phyloP scores from a whole-genome alignment of 2,797 vertebrate genomes.

The Tiaroga cobitis region DNA sequence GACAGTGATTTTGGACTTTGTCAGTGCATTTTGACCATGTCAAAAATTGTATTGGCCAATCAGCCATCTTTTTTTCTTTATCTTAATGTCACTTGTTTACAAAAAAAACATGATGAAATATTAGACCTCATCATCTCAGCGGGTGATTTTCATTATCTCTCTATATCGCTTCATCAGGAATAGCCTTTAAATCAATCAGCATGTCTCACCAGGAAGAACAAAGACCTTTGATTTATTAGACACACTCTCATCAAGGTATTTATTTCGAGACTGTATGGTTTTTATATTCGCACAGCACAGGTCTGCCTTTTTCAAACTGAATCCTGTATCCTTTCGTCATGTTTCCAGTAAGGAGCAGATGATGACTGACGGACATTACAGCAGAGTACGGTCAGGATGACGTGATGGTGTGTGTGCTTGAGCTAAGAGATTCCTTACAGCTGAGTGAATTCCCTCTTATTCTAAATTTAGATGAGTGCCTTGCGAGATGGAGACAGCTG shows the following conservation, averaged over 20 bases:
- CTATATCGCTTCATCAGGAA: slow-evolving; percentile 49
- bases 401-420: slow-evolving; percentile 35
- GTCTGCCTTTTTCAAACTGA: background rate
- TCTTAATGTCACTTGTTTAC: background rate
- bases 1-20: background rate
- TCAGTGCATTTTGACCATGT: background rate
- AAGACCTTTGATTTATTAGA: slow-evolving; percentile 53
- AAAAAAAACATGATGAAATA: background rate
- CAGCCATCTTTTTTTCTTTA: background rate
- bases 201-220: slow-evolving; percentile 48
- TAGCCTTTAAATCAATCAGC: slow-evolving; percentile 52
- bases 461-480: slow-evolving; percentile 40
- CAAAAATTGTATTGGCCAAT: background rate
- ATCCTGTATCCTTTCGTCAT: background rate
- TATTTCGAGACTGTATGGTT: background rate
- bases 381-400: slow-evolving; percentile 10
- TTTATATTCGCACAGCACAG: background rate
- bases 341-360: background rate
- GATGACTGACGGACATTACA: slow-evolving; percentile 7
- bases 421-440: slow-evolving; percentile 42
- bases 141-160: background rate
- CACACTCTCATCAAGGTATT: slow-evolving; percentile 33
- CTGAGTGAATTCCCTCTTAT: slow-evolving; percentile 31
- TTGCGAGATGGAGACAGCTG: slow-evolving; percentile 31
- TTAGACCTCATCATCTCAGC: background rate